A percentile compares a stretch with the other conserved stretches of the same genome.
Evolutionary conservation across 2,888 invertebrate genomes (phyloP).

Genomic region (Agrotis segetum): DNA sequence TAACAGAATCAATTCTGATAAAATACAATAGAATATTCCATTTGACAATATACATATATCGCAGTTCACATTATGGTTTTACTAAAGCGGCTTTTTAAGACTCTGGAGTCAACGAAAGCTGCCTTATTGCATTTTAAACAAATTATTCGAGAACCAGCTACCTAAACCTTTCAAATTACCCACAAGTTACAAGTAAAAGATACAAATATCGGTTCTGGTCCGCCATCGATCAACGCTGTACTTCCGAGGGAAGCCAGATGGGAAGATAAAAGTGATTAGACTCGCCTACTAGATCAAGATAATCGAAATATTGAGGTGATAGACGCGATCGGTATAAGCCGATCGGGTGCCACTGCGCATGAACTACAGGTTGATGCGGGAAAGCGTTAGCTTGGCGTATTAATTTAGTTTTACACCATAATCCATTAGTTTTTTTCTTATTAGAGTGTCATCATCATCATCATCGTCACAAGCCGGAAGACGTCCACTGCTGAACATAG

Average conservation of each 20-base stretch:
- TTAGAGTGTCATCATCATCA: too few species aligned
- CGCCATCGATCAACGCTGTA: slow-evolving; percentile 81
- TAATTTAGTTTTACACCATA: too few species aligned
- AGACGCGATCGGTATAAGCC: slow-evolving; percentile 76
- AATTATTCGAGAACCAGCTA: background rate
- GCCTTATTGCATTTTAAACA: background rate
- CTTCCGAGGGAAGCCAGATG: slow-evolving; percentile 73
- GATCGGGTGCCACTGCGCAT: slow-evolving; percentile 76
- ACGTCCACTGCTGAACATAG: too few species aligned
- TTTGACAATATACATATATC: too few species aligned
- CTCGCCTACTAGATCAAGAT: slow-evolving; percentile 80
- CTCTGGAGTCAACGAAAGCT: too few species aligned
- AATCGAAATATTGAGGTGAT: slow-evolving; percentile 73
- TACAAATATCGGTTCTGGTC: slow-evolving; percentile 65
- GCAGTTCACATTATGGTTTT: too few species aligned
- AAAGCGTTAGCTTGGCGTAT: background rate
- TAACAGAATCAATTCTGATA: too few species aligned
- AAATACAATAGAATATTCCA: too few species aligned
- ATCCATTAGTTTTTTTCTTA: too few species aligned
- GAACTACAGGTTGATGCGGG: slow-evolving; percentile 71
- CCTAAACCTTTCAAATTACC: slow-evolving; percentile 23
- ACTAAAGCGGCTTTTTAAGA: too few species aligned
- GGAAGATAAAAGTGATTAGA: slow-evolving; percentile 82
- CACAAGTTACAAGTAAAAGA: slow-evolving; percentile 38
- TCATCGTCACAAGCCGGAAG: too few species aligned